A percentile compares a stretch with the other conserved stretches of the same genome.
phyloP scores from a whole-genome alignment of 1,140 invertebrate genomes.

The Calosoma granatense region DNA sequence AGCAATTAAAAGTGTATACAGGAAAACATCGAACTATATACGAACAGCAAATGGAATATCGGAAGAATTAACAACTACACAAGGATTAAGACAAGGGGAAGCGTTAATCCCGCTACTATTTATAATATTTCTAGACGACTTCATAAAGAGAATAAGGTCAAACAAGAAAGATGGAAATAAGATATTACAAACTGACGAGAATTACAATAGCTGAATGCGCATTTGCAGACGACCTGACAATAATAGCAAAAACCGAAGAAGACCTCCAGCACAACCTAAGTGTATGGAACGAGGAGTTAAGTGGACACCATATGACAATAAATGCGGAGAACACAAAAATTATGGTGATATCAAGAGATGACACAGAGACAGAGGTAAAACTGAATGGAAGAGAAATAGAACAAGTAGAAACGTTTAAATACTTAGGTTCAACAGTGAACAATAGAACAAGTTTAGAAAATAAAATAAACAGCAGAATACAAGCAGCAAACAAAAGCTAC shows the following conservation, averaged over 20 bases:
- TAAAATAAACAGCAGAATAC: neutral
- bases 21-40: neutral
- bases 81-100: neutral
- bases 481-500: neutral
- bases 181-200: neutral
- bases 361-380: neutral
- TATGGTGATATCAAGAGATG: neutral
- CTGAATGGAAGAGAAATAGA: neutral
- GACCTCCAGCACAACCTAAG: neutral
- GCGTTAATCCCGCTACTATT: neutral
- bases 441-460: conserved; percentile 16
- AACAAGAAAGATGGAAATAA: neutral
- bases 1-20: conserved; percentile 5
- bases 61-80: neutral
- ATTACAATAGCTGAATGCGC: neutral
- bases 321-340: neutral
- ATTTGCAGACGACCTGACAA: neutral
- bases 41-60: neutral
- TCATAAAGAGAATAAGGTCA: neutral
- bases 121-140: neutral
- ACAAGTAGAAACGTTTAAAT: neutral
- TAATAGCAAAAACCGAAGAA: neutral
- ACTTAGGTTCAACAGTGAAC: neutral
- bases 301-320: neutral
- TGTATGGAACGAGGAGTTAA: neutral